phyloP scores from a whole-genome alignment of 1,140 invertebrate genomes.

The Panulirus ornatus region DNA sequence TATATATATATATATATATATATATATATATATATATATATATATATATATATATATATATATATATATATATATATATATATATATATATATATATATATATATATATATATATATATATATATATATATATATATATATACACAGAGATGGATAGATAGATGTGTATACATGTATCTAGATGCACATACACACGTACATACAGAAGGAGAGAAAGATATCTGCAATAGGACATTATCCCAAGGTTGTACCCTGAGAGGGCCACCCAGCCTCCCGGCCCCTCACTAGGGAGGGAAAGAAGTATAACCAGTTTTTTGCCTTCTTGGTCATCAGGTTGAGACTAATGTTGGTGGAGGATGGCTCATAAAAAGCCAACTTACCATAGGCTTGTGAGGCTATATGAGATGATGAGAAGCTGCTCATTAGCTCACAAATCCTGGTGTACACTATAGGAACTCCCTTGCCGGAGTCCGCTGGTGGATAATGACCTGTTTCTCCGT shows the following conservation, averaged over 20 bases:
- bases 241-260: too few relatives aligned
- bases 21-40: constrained; percentile 9
- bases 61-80: constrained; percentile 20
- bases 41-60: constrained; percentile 9
- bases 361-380: background rate
- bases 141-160: background rate
- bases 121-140: background rate
- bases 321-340: background rate
- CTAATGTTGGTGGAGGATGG: background rate
- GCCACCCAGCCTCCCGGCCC: too few relatives aligned
- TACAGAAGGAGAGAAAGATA: too few relatives aligned
- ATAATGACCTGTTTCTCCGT: background rate
- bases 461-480: background rate
- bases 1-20: constrained; percentile 6
- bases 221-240: too few relatives aligned
- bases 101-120: background rate
- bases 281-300: too few relatives aligned
- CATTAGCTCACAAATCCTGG: background rate
- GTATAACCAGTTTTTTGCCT: too few relatives aligned
- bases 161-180: background rate
- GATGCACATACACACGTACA: too few relatives aligned
- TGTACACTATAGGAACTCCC: too few relatives aligned
- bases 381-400: background rate
- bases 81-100: constrained; percentile 41
- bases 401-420: background rate